Conservation (phyloP, 2,113 vertebrate species). For the Chrysemys picta region DNA sequence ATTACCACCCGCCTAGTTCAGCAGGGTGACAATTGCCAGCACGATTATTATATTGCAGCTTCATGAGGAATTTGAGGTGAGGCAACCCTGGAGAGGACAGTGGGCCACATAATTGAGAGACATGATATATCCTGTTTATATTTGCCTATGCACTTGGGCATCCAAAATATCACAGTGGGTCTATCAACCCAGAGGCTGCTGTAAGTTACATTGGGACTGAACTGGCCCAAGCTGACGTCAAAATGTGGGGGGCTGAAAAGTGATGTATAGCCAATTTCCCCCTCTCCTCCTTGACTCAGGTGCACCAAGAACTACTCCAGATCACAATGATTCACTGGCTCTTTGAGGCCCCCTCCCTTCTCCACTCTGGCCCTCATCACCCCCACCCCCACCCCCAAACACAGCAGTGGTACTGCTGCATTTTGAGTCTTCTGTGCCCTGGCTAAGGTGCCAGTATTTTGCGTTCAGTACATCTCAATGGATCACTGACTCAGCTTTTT, state of each 20-base stretch:
- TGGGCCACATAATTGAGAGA: not conserved
- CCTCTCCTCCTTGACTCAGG: not conserved
- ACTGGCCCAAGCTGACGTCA: not conserved
- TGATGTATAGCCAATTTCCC: not conserved
- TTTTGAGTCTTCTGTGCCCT: not conserved
- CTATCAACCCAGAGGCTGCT: not conserved
- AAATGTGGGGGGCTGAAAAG: not conserved
- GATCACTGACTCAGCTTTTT: too few species aligned
- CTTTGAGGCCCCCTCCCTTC: not conserved
- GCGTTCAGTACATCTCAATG: too few species aligned
- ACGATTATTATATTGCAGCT: not conserved
- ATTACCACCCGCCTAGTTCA: not conserved
- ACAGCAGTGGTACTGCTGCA: not conserved
- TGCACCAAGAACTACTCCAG: not conserved
- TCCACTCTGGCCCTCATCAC: not conserved
- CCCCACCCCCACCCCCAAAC: fast-evolving
- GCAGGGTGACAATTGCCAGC: not conserved
- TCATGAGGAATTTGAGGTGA: not conserved
- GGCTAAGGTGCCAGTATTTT: too few species aligned
- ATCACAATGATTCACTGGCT: not conserved
- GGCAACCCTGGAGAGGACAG: not conserved
- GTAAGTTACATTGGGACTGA: not conserved
- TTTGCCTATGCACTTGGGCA: not conserved
- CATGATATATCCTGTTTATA: not conserved
- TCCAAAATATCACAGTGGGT: not conserved